Percentiles rank a stretch among this genome's conserved stretches.
Conservation (phyloP, 2,888 invertebrate genomes). For the Prosopocoilus inquinatus region DNA sequence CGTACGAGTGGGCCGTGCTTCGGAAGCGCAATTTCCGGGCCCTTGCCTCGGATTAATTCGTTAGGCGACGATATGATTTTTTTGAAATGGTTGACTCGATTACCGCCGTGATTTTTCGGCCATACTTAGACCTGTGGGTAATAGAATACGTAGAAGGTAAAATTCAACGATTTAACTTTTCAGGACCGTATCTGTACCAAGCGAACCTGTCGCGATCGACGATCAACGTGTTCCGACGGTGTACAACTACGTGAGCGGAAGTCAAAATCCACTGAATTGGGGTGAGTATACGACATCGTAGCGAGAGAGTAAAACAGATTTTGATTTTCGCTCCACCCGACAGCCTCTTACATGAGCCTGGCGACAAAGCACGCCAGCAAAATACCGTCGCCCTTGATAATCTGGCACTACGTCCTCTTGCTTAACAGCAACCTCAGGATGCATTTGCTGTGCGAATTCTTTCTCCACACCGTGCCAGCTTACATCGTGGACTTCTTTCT, state of each 20-base stretch:
- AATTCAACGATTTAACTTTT: no score
- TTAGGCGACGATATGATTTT: no score
- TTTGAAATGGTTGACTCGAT: no score
- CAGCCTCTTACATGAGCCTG: constrained; percentile 51
- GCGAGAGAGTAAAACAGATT: constrained; percentile 16
- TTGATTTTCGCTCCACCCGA: constrained; percentile 29
- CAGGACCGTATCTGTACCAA: no score
- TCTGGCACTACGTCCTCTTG: constrained; percentile 64
- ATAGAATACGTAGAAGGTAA: no score
- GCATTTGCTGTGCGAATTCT: constrained; percentile 57
- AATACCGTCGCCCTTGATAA: constrained; percentile 56
- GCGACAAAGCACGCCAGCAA: constrained; percentile 45
- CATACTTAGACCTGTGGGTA: no score
- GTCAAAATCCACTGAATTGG: constrained; percentile 81
- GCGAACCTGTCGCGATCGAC: no score
- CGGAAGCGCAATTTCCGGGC: no score
- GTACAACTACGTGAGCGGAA: constrained; percentile 84
- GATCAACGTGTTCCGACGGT: constrained; percentile 54
- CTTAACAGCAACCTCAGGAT: constrained; percentile 59
- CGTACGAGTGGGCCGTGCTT: no score
- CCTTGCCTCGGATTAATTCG: no score
- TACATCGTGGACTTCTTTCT: constrained; percentile 26
- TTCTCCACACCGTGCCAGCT: constrained; percentile 63
- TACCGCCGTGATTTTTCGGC: no score
- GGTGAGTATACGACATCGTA: constrained; percentile 49